Conservation (phyloP, 2,888 invertebrate species). For the Julus scandinavius region DNA sequence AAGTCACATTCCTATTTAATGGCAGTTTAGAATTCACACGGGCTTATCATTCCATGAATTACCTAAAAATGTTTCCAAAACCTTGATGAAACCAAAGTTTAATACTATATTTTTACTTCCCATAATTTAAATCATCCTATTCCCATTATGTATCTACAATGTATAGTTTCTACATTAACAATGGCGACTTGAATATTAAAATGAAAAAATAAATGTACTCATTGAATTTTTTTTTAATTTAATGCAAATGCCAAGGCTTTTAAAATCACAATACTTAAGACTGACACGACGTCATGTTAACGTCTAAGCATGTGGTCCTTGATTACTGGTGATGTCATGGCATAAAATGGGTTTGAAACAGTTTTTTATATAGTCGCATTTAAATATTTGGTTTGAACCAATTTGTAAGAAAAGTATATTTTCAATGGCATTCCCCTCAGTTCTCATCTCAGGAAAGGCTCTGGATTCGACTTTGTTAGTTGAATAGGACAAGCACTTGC, state of each 20-base stretch:
- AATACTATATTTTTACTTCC: not conserved
- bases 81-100: constrained; percentile 18
- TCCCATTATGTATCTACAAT: not conserved
- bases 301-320: too few relatives aligned
- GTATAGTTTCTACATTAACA: not conserved
- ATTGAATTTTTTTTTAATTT: too few relatives aligned
- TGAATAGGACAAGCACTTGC: constrained; percentile 9
- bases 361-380: not conserved
- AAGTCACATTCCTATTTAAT: not conserved
- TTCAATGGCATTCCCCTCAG: not conserved
- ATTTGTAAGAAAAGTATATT: not conserved
- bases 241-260: too few relatives aligned
- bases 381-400: not conserved
- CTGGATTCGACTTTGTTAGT: not conserved
- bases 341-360: too few relatives aligned
- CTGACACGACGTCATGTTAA: too few relatives aligned
- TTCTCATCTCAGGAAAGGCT: constrained; percentile 7
- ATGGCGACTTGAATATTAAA: not conserved
- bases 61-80: not conserved
- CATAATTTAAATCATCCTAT: not conserved
- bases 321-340: too few relatives aligned
- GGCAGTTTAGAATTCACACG: constrained; percentile 1
- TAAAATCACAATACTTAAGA: too few relatives aligned
- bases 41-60: not conserved
- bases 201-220: too few relatives aligned